Conservation (phyloP, 2,113 vertebrate genomes). For the Spheniscus mendiculus region DNA sequence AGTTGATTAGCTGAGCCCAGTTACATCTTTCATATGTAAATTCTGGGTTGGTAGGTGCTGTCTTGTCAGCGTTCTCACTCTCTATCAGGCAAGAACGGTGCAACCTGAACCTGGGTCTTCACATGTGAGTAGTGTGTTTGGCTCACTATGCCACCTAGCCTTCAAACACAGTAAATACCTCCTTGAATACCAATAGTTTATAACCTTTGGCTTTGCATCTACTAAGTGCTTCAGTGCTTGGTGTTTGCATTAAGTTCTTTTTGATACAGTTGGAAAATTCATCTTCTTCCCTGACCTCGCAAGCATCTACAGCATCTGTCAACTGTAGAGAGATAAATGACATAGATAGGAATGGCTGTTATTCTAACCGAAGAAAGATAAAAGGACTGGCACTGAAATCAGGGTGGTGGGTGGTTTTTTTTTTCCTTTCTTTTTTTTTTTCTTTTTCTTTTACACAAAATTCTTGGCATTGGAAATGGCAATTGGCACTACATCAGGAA, state of each 20-base stretch:
- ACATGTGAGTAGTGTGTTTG: background rate
- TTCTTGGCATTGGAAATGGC: background rate
- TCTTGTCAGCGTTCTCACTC: background rate
- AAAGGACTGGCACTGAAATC: background rate
- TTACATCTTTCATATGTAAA: background rate
- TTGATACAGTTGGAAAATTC: background rate
- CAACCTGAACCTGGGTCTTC: background rate
- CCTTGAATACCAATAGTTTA: background rate
- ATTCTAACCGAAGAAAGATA: background rate
- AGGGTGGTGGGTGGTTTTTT: background rate
- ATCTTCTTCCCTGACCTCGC: background rate
- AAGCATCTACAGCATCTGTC: background rate
- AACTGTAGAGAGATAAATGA: background rate
- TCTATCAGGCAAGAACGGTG: accelerated
- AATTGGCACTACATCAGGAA: background rate
- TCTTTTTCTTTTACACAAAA: background rate
- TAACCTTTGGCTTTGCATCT: background rate
- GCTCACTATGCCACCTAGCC: background rate
- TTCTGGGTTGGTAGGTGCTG: background rate
- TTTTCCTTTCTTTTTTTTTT: background rate
- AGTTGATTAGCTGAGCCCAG: background rate
- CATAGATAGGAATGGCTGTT: background rate
- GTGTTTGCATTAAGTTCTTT: background rate
- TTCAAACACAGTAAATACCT: background rate
- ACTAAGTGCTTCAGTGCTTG: background rate